phyloP scores from a whole-genome alignment of 2,113 vertebrate species.

The Amphilophus citrinellus region DNA sequence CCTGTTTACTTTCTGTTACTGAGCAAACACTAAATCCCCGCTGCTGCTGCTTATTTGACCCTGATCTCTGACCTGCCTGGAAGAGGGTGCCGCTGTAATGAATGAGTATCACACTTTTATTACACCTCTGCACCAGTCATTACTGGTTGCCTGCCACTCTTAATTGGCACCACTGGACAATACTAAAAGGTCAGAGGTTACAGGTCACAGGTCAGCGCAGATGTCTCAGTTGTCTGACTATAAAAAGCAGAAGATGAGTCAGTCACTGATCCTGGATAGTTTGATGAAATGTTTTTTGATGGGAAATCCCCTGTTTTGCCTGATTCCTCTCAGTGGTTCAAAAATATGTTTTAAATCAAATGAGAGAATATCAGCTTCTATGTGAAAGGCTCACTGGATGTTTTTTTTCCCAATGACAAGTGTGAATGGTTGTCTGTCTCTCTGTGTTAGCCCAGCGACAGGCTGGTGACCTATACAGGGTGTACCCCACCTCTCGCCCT shows the following conservation, averaged over 20 bases:
- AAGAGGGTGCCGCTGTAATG: neutral
- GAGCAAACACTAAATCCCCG: conserved; percentile 42
- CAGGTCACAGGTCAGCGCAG: conserved; percentile 25
- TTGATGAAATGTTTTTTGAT: neutral
- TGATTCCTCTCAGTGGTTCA: neutral
- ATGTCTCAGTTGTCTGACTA: neutral
- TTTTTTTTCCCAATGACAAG: neutral
- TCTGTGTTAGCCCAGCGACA: too few relatives aligned
- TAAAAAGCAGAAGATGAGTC: neutral
- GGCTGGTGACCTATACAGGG: too few relatives aligned
- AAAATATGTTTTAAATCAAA: conserved; percentile 3
- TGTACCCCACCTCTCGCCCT: too few relatives aligned
- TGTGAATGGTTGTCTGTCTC: too few relatives aligned
- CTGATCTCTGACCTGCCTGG: conserved; percentile 44
- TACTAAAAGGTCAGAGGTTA: conserved; percentile 37
- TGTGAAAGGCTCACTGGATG: neutral
- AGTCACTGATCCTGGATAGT: neutral
- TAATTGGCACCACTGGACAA: conserved; percentile 3
- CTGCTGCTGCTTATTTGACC: conserved; percentile 31
- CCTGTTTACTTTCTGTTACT: conserved; percentile 30
- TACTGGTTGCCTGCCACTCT: neutral
- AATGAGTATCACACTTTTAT: conserved; percentile 57
- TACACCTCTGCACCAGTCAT: conserved; percentile 12
- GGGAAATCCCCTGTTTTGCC: neutral
- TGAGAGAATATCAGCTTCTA: neutral